Evolutionary conservation across 2,113 vertebrate species (phyloP).

Genomic region (Leucopsar rothschildi): DNA sequence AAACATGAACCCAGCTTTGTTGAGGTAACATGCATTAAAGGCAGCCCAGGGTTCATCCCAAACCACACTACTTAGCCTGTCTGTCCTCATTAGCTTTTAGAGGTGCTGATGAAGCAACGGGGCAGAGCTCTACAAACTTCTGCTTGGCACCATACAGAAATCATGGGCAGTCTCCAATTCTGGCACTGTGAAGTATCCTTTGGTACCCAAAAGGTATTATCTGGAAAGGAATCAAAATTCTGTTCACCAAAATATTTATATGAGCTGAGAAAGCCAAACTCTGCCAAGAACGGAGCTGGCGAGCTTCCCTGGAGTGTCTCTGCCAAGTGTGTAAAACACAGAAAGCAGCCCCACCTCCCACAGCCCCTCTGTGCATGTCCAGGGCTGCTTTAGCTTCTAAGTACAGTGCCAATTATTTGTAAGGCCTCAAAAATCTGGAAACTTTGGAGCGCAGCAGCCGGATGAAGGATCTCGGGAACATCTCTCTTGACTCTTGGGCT

Average conservation of each 20-base stretch:
- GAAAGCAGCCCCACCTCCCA: constrained; percentile 20
- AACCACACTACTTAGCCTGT: background rate
- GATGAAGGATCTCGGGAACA: constrained; percentile 99
- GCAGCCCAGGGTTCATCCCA: background rate
- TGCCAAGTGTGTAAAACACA: constrained; percentile 33
- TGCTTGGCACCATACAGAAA: constrained; percentile 10
- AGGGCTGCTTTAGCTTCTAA: background rate
- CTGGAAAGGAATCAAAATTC: constrained; percentile 66
- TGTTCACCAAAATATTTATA: constrained; percentile 70
- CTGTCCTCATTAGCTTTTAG: background rate
- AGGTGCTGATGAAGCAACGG: background rate
- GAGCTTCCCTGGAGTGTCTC: background rate
- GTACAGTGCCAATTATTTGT: constrained; percentile 67
- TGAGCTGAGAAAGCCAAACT: constrained; percentile 62
- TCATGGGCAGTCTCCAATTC: background rate
- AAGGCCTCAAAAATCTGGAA: constrained; percentile 93
- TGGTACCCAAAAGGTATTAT: constrained; percentile 6
- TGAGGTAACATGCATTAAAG: background rate
- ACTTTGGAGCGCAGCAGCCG: constrained; percentile 95
- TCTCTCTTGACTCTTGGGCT: constrained; percentile 97
- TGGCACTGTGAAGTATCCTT: background rate
- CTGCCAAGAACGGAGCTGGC: constrained; percentile 22
- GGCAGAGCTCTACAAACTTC: constrained; percentile 12
- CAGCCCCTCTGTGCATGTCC: constrained; percentile 2
- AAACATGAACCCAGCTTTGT: background rate